Conservation (phyloP, 1,140 invertebrate species). For the Potamilus streckersoni region DNA sequence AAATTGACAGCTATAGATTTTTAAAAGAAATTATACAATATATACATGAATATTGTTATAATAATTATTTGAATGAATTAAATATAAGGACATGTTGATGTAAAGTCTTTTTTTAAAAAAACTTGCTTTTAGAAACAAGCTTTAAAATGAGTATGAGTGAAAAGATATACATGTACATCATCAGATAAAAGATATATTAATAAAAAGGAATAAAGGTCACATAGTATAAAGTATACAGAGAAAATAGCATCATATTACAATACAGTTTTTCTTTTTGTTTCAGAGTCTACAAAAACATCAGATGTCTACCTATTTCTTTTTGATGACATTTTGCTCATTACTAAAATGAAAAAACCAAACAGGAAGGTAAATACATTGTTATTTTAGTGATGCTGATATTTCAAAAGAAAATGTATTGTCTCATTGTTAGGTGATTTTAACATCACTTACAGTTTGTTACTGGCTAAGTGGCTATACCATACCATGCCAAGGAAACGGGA, state of each 20-base stretch:
- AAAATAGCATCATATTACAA: background rate
- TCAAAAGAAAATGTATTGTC: too few species aligned
- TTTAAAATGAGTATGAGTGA: background rate
- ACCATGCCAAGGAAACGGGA: too few species aligned
- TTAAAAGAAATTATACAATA: too few species aligned
- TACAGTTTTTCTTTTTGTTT: conserved; percentile 26
- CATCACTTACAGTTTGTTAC: too few species aligned
- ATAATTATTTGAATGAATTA: background rate
- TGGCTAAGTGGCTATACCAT: too few species aligned
- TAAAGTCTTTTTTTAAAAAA: background rate
- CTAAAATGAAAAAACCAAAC: conserved; percentile 75
- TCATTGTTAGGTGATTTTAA: too few species aligned
- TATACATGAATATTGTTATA: too few species aligned
- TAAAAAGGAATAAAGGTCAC: background rate
- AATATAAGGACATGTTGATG: background rate
- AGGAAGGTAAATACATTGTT: conserved; percentile 71
- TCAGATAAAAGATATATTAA: background rate
- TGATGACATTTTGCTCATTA: conserved; percentile 79
- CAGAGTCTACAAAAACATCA: conserved; percentile 54
- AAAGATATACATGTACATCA: conserved; percentile 1
- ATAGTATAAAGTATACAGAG: background rate
- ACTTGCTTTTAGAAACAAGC: background rate
- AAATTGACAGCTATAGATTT: too few species aligned
- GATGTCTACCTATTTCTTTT: conserved; percentile 75
- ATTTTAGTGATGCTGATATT: too few species aligned